These are phyloP conservation scores for Rhingia rostrata DNA, from an alignment of 2,888 invertebrate genomes.

Conservation along the genomic window DNA sequence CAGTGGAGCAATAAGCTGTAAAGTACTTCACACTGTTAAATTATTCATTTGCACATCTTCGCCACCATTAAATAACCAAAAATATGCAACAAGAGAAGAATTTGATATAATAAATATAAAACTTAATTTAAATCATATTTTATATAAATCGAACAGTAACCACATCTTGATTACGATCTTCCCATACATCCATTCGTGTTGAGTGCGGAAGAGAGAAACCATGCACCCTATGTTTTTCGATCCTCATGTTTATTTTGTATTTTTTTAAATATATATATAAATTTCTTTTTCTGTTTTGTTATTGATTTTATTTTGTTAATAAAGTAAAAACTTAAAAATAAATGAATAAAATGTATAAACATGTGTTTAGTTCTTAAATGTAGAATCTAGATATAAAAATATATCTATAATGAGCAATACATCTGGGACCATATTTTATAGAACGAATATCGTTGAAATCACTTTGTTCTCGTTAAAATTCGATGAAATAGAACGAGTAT, in stretches of 20 bases:
- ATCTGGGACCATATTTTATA: too few species aligned
- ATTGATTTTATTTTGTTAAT: constrained; percentile 48
- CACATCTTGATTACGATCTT: not conserved
- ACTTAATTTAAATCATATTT: constrained; percentile 29
- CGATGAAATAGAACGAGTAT: too few species aligned
- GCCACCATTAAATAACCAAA: constrained; percentile 54
- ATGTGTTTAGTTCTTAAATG: too few species aligned
- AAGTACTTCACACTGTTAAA: constrained; percentile 63
- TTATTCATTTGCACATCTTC: constrained; percentile 45
- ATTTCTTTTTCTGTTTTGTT: constrained; percentile 30
- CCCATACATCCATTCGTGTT: constrained; percentile 10
- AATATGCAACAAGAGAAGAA: constrained; percentile 16
- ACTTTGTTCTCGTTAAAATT: too few species aligned
- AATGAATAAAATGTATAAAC: not conserved
- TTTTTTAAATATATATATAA: constrained; percentile 13
- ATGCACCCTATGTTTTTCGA: not conserved
- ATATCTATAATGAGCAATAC: too few species aligned
- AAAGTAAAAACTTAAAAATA: constrained; percentile 29
- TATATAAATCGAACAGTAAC: constrained; percentile 22
- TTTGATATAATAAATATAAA: constrained; percentile 16
- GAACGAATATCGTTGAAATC: too few species aligned
- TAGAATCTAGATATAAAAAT: too few species aligned
- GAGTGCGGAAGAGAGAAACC: not conserved
- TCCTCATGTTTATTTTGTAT: constrained; percentile 20
- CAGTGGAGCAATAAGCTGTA: constrained; percentile 84